These are phyloP conservation scores for Piaya cayana DNA, from an alignment of 2,113 vertebrate species.

Conservation along the genomic window DNA sequence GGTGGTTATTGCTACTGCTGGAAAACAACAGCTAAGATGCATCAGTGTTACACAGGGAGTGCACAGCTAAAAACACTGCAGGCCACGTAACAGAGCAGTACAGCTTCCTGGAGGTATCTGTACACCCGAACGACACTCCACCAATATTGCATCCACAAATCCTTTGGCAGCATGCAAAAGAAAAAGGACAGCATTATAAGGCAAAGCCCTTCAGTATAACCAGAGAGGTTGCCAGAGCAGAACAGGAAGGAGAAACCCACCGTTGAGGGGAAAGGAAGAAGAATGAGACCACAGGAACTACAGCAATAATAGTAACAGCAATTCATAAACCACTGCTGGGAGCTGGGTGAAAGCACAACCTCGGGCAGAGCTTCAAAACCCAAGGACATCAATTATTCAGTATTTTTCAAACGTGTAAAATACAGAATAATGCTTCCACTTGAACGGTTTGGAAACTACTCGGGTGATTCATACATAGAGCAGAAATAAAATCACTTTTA, in stretches of 20 bases:
- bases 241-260: slow-evolving; percentile 4
- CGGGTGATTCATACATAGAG: not conserved
- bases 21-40: not conserved
- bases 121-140: not conserved
- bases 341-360: not conserved
- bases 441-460: not conserved
- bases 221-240: not conserved
- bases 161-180: slow-evolving; percentile 67
- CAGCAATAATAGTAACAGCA: not conserved
- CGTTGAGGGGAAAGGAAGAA: not conserved
- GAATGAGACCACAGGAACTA: slow-evolving; percentile 14
- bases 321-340: not conserved
- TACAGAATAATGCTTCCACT: not conserved
- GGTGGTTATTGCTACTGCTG: not conserved
- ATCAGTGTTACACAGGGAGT: not conserved
- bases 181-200: slow-evolving; percentile 48
- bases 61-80: not conserved
- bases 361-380: not conserved
- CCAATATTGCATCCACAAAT: slow-evolving; percentile 13
- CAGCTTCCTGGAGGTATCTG: not conserved
- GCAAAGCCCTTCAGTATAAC: not conserved
- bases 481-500: not conserved
- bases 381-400: not conserved
- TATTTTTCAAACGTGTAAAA: not conserved
- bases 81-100: not conserved